These are phyloP conservation scores for Phrynocephalus vlangalii DNA, from an alignment of 2,797 vertebrate species.

Conservation along the genomic window DNA sequence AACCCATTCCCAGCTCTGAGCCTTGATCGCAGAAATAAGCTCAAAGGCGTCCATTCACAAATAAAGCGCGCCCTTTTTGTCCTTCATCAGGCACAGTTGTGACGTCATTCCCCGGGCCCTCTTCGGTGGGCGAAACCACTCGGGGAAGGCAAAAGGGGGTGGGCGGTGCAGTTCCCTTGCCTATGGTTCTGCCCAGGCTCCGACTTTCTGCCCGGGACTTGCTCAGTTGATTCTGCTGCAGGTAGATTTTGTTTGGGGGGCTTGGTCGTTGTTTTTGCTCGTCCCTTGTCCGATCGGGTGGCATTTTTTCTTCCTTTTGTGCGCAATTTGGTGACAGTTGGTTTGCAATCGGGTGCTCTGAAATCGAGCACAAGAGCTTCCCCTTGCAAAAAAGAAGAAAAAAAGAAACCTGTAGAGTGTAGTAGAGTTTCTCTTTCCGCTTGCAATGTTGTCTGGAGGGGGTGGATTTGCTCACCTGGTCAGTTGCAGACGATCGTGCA, in stretches of 20 bases:
- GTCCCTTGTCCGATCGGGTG: background rate
- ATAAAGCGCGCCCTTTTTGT: background rate
- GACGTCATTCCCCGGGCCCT: background rate
- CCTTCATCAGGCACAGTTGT: background rate
- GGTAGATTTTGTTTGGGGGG: background rate
- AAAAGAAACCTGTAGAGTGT: background rate
- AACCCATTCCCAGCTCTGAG: too few relatives aligned
- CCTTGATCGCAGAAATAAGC: too few relatives aligned
- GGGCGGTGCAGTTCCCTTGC: background rate
- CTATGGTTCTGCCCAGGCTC: slow-evolving; percentile 10
- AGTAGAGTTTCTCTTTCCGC: background rate
- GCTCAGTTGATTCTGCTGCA: slow-evolving; percentile 5
- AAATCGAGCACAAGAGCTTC: too few relatives aligned
- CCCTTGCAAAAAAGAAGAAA: too few relatives aligned
- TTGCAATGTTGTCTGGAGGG: background rate
- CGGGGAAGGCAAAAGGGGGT: background rate
- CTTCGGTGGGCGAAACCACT: slow-evolving; percentile 6
- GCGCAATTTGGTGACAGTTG: background rate
- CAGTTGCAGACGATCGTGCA: background rate
- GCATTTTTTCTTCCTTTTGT: background rate
- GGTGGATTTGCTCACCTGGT: background rate
- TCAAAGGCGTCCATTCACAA: too few relatives aligned
- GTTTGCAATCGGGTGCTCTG: background rate
- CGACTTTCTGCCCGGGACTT: background rate
- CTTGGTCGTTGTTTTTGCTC: background rate